Percentiles rank a stretch among this genome's conserved stretches.
Evolutionary conservation across 2,888 invertebrate genomes (phyloP).

Genomic region (Buathra laborator): DNA sequence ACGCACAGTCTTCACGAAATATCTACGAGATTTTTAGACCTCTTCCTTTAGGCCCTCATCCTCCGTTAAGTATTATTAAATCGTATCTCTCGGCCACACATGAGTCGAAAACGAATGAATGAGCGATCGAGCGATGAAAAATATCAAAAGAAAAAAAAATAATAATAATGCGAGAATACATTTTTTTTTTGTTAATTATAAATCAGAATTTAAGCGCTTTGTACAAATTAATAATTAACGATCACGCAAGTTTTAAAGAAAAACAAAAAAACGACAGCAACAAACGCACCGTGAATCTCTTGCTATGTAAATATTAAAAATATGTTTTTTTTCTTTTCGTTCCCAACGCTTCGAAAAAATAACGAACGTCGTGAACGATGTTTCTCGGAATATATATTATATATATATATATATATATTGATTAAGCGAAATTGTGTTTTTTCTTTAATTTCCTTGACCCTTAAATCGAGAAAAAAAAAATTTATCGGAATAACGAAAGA

Average conservation of each 20-base stretch:
- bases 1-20: slow-evolving; percentile 7
- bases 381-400: slow-evolving; percentile 63
- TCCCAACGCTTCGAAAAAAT: slow-evolving; percentile 30
- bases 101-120: slow-evolving; percentile 17
- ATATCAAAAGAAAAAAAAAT: slow-evolving; percentile 13
- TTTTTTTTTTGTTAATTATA: slow-evolving; percentile 39
- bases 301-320: slow-evolving; percentile 61
- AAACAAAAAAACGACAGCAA: not conserved
- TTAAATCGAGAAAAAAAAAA: not conserved
- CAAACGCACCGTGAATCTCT: slow-evolving; percentile 36
- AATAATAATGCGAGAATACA: slow-evolving; percentile 7
- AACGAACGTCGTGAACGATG: slow-evolving; percentile 33
- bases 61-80: slow-evolving; percentile 58
- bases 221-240: slow-evolving; percentile 76
- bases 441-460: slow-evolving; percentile 72
- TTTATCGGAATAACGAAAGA: not conserved
- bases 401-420: slow-evolving; percentile 70
- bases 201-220: slow-evolving; percentile 70
- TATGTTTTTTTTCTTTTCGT: slow-evolving; percentile 56
- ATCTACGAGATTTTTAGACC: slow-evolving; percentile 10
- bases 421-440: slow-evolving; percentile 75
- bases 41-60: slow-evolving; percentile 33
- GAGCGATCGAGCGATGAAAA: not conserved
- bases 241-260: slow-evolving; percentile 38
- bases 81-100: slow-evolving; percentile 47